Base-by-base conservation (phyloP, 1,140 invertebrate species). In the Lepidostoma basale region DNA sequence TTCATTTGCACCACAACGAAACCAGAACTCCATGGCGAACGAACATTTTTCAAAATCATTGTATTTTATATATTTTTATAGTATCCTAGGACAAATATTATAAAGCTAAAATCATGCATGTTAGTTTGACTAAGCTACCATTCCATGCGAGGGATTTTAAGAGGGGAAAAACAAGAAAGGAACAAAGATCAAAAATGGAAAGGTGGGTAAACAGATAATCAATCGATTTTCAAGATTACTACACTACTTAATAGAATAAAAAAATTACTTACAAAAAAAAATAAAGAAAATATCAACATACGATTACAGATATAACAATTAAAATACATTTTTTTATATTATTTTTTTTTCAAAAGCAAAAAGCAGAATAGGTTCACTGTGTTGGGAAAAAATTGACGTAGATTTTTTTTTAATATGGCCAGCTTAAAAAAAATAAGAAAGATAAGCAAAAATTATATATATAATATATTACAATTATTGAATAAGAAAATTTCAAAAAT, bases 211-310 rank as follows among this genome's bases (percentile, higher is more conserved):
- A 69, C 22, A 56, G 42, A 18, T 49, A 64, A 64, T 60, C 69
- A 71, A 72, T 72, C 70, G 70, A 72, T 72, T 72, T 72, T 72
- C 70, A 72, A 64, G 65, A n/a, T n/a, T 45, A 30, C 70, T 72
- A 72, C 70, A 65, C 62, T 65, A 68, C 66, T 52, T 49, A 63
- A 56, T 40, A 62, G 60, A 60, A 25, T 23, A 26, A 60, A 47
- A 45, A 40, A 54, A 40, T 52, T 62, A 33, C 63, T 64, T 69
- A 63, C 47, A 64, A 44, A 58, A 9, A 45, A 59, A 58, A 42
- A 26, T 16, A 30, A 36, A 8, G 20, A 36, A 39, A 16, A 56
- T 44, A 67, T 45, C n/a, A 67, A 45, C 56, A 45, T 52, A 49
- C 60, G 39, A 22, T 26, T 39, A 66, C 58, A 64, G 25, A 70